A percentile compares a stretch with the other conserved stretches of the same genome.
phyloP scores from a whole-genome alignment of 1,140 invertebrate species.

The Antheraea pernyi region DNA sequence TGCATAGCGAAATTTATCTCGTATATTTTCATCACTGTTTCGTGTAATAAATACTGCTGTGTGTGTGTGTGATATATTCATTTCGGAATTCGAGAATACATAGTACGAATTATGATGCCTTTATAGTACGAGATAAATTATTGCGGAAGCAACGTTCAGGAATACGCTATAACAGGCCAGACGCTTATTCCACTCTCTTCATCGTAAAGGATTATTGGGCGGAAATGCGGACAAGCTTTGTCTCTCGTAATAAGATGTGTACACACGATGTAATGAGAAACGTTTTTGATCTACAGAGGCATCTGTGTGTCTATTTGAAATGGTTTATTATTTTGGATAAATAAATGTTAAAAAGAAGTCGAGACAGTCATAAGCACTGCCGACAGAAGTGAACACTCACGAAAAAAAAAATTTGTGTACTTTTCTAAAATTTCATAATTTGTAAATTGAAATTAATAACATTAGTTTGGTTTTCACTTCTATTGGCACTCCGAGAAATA shows the following conservation, averaged over 20 bases:
- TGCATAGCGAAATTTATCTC: neutral
- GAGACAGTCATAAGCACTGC: too few relatives aligned
- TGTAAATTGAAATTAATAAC: too few relatives aligned
- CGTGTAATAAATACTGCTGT: neutral
- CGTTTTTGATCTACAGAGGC: neutral
- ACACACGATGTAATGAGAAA: constrained; percentile 18
- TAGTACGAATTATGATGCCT: constrained; percentile 20
- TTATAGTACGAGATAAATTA: constrained; percentile 36
- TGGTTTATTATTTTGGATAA: too few relatives aligned
- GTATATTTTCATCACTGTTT: neutral
- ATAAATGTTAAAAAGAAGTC: too few relatives aligned
- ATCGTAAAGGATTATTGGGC: constrained; percentile 45
- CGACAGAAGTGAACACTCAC: too few relatives aligned
- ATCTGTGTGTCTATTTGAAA: neutral
- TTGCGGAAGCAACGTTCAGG: constrained; percentile 37
- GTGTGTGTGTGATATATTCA: neutral
- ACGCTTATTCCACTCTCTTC: constrained; percentile 42
- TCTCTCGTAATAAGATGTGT: constrained; percentile 29
- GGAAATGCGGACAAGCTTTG: constrained; percentile 27
- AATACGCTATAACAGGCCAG: constrained; percentile 43
- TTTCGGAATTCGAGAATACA: constrained; percentile 16
- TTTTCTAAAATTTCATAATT: too few relatives aligned
- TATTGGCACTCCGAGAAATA: too few relatives aligned
- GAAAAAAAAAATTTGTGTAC: too few relatives aligned
- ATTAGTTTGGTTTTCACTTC: too few relatives aligned